Base-by-base conservation (phyloP, 1,140 invertebrate species). In the Leptinotarsa texana region DNA sequence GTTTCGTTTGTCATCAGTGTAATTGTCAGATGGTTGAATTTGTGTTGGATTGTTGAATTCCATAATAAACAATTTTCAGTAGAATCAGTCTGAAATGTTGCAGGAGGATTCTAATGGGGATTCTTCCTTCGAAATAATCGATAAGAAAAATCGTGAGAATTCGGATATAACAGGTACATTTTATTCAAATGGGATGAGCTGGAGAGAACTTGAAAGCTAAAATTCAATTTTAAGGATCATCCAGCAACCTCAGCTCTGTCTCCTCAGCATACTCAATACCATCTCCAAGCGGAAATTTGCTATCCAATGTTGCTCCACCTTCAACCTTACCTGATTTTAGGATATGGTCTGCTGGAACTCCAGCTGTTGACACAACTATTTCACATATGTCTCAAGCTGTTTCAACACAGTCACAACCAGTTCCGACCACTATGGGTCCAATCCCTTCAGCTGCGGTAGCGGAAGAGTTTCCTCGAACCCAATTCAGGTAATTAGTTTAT, bases 251-350 rank as follows among this genome's bases (percentile, higher is more conserved):
- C 8, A 81, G 81, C 68, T 79, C 77, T 70, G 76, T 84, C 22
- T 82, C 83, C 21, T 83, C 83, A 33, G 77, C 80, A 33, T 82
- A 83, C 62, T 79, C 83, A 18, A 68, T 83, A 66, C 80, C 83
- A 57, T 81, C 83, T 5, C 82, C 81, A 22, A 78, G 73, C 81
- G 88, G 88, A 17, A 89, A 89, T 78, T 78, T 90, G 63, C 82
- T 90, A 65, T 89, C 89, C 4, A 89, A 86, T 79, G 86, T 90
- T 4, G 86, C 88, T 66, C 89, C 89, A 27, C 89, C 89, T 4
- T 84, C 87, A 13, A 86, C 87, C 74, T 83, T 90, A 27, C 89
- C 89, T 11, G 89, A 88, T 80, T 90, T 90, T 80, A 82, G 70
- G 48, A 73, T 81, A 66, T 81, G 42, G 85, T 86, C 24, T 69